Evolutionary conservation across 2,888 invertebrate genomes (phyloP).

Genomic region (Adelphocoris suturalis): DNA sequence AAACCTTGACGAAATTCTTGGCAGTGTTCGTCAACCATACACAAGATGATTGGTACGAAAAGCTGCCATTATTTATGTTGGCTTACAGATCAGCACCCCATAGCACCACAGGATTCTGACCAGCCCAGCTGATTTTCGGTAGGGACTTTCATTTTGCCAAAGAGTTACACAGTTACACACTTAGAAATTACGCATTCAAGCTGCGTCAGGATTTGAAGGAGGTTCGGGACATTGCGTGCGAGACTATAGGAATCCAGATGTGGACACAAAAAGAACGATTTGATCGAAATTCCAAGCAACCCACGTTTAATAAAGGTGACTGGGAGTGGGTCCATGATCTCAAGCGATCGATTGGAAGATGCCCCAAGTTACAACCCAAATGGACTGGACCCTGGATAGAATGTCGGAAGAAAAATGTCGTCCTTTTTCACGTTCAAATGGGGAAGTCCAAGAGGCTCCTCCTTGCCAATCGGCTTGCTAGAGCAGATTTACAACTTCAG

Average conservation of each 20-base stretch:
- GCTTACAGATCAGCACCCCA: too few species aligned
- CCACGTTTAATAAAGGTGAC: neutral
- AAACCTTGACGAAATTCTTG: too few species aligned
- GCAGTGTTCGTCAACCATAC: too few species aligned
- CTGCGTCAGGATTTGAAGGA: too few species aligned
- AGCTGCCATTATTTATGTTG: too few species aligned
- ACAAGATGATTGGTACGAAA: too few species aligned
- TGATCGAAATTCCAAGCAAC: neutral
- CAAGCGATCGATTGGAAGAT: neutral
- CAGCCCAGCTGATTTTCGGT: too few species aligned
- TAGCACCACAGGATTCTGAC: too few species aligned
- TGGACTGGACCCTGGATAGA: neutral
- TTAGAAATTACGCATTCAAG: too few species aligned
- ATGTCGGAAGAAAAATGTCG: neutral
- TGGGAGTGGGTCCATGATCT: neutral
- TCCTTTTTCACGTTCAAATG: neutral
- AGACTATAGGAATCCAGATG: neutral
- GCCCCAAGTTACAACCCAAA: neutral
- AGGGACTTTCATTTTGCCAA: too few species aligned
- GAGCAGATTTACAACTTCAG: neutral
- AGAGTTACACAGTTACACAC: too few species aligned
- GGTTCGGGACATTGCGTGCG: too few species aligned
- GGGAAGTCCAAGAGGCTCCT: neutral
- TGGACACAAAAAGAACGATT: neutral
- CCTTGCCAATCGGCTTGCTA: conserved; percentile 28